Evolutionary conservation across 2,797 vertebrate genomes (phyloP), one percentile per base, ranked within the genome.

Genomic region (Brachyrhaphis roseni): DNA sequence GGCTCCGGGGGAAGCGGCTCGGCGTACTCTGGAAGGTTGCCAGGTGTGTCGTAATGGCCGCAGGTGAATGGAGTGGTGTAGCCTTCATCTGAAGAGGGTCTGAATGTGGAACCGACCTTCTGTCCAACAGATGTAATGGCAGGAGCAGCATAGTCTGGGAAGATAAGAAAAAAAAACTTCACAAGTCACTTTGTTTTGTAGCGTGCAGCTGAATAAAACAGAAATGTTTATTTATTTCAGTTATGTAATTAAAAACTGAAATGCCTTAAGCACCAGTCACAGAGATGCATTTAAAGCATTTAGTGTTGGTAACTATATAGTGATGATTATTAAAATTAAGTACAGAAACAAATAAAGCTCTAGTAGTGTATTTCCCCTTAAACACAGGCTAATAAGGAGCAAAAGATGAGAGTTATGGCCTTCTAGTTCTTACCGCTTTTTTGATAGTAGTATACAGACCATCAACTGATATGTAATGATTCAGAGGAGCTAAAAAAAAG

Each of bases 1-100:
- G 97, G 97, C 89, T 97, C 97, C 0, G 95, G 95, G 0, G 95
- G 95, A 77, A 97, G 94, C 0, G 97, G 97, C 87, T 97, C 95
- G 0, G 97, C 95, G 0, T 98, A 97, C 78, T 97, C 96, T 0
- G 97, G 96, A 55, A 94, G 79, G 78, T 90, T 91, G 8, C 94
- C 95, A 0, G 97, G 97, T 1, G 95, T 91, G 36, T 96, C 95
- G 0, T 98, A 97, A 85, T 96, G 96, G 89, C 82, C 94, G 81
- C 94, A 75, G 51, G 95, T 86, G 81, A 97, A 96, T 0, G 97
- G 96, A 78, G 96, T 82, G 1, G 96, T 95, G 92, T 97, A 97
- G 81, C 95, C 96, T 57, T 96, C 95, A 0, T 96, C 95, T 16
- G 78, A 81, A 1, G 90, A 77, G 0, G 96, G 97, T 15, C 96